These are phyloP conservation scores for Oreotragus oreotragus DNA, from an alignment of 2,113 vertebrate genomes.

Conservation along the genomic window DNA sequence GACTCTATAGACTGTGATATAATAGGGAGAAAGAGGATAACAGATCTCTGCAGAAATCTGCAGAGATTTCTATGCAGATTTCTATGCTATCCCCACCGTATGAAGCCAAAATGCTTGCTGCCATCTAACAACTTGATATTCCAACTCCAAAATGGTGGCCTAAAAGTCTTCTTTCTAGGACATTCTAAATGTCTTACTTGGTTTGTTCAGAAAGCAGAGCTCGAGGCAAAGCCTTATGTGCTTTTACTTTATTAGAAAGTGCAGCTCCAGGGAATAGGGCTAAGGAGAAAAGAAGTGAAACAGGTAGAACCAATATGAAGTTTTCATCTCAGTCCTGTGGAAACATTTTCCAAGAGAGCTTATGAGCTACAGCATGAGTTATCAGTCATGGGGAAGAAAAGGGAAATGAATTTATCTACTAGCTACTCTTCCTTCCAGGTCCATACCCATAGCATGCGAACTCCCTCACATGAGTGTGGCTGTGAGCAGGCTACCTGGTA, in stretches of 20 bases:
- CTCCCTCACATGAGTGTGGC: background rate
- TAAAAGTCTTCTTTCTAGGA: background rate
- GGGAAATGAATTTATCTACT: background rate
- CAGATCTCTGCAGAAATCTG: background rate
- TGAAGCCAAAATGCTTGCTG: background rate
- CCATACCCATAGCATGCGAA: too few relatives aligned
- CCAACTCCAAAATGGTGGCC: background rate
- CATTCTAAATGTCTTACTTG: background rate
- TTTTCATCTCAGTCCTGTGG: background rate
- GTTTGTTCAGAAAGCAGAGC: background rate
- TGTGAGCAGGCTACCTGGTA: background rate
- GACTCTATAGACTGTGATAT: background rate
- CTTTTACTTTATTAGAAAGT: background rate
- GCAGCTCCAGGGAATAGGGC: background rate
- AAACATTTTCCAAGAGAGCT: background rate
- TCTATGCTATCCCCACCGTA: background rate
- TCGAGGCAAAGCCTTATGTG: background rate
- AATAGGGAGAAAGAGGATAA: background rate
- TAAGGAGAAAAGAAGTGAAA: background rate
- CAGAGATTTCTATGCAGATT: too few relatives aligned
- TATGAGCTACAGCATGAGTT: background rate
- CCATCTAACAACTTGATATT: background rate
- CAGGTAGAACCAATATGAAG: background rate
- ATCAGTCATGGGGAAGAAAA: background rate
- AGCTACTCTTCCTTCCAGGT: background rate